Conservation (phyloP, 2,797 vertebrate species). For the Jordanella pulchra region DNA sequence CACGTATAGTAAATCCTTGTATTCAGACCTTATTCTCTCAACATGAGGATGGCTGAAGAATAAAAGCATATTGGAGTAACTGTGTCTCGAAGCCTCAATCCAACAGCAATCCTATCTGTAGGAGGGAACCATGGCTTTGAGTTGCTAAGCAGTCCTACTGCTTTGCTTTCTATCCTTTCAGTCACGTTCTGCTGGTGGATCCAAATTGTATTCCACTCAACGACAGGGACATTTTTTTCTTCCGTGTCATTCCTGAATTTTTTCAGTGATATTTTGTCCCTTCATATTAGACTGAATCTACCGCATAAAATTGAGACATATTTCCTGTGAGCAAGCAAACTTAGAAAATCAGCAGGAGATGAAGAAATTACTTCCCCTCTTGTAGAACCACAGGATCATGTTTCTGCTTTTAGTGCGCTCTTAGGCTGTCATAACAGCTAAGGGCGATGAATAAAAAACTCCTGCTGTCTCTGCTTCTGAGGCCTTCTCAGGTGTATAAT, state of each 20-base stretch:
- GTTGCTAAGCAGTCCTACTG: neutral
- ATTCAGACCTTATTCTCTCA: neutral
- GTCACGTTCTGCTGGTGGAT: neutral
- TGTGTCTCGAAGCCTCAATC: neutral
- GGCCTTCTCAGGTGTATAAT: slow-evolving; percentile 9
- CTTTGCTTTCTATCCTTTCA: neutral
- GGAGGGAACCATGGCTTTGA: neutral
- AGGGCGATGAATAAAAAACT: neutral
- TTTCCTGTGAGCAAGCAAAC: neutral
- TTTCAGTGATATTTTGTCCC: neutral
- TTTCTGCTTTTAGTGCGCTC: neutral
- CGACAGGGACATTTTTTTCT: neutral
- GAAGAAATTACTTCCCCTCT: neutral
- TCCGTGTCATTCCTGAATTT: too few relatives aligned
- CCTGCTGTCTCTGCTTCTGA: neutral
- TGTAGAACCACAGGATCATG: neutral
- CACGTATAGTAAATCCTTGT: neutral
- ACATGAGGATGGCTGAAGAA: neutral
- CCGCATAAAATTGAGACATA: neutral
- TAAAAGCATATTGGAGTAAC: neutral
- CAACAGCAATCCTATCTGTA: neutral
- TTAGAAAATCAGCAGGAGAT: neutral
- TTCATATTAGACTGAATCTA: neutral
- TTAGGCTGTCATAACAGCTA: slow-evolving; percentile 1
- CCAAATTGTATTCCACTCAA: neutral